These are phyloP conservation scores for Hypsopygia costalis DNA, from an alignment of 2,888 invertebrate genomes.

Conservation along the genomic window DNA sequence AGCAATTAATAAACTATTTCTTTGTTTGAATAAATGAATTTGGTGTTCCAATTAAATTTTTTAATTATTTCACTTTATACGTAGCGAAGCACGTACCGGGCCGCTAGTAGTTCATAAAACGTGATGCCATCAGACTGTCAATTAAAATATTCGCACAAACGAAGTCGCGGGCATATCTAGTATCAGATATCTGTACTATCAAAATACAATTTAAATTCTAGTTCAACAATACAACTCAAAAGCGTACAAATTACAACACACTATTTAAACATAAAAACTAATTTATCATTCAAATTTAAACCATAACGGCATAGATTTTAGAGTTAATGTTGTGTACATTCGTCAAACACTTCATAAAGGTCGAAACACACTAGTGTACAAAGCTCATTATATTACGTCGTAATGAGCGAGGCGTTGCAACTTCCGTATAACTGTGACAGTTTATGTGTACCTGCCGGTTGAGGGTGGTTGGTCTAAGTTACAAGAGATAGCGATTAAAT, in stretches of 20 bases:
- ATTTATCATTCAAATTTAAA: not conserved
- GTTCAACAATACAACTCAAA: conserved; percentile 2
- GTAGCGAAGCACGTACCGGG: no score
- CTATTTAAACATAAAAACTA: not conserved
- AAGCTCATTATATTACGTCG: conserved; percentile 44
- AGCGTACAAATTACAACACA: conserved; percentile 4
- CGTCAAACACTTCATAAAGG: conserved; percentile 23
- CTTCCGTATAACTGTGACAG: conserved; percentile 43
- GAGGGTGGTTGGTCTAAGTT: conserved; percentile 20
- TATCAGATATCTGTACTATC: no score
- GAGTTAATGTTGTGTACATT: not conserved
- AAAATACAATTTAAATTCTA: not conserved
- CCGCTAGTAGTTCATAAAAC: no score
- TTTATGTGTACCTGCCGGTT: conserved; percentile 26
- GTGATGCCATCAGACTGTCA: no score
- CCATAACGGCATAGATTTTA: not conserved
- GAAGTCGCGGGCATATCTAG: no score
- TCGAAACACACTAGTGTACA: conserved; percentile 31
- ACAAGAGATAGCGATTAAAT: conserved; percentile 8
- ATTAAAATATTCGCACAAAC: no score
- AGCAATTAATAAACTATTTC: no score
- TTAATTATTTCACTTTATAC: no score
- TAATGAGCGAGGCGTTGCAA: conserved; percentile 47
- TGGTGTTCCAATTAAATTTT: no score
- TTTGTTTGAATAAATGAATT: no score